Evolutionary conservation across 2,888 invertebrate species (phyloP), one percentile per base, ranked within the genome.

Genomic region (Theodoxus fluviatilis): DNA sequence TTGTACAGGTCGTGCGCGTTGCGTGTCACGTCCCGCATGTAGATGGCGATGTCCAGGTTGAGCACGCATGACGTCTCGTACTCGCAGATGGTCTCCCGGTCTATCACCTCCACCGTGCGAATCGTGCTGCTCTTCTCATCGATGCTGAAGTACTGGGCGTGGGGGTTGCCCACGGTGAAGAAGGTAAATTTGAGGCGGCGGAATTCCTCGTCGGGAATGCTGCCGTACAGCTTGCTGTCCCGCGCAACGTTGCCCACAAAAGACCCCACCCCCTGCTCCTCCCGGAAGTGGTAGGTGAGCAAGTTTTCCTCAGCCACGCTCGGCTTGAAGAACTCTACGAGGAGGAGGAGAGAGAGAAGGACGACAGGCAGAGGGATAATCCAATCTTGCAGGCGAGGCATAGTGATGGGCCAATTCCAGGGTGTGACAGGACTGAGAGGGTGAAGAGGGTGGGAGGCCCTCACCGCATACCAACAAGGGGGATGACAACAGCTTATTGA

Each of bases 201-300:
- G 49, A 79, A 79, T 49, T 76, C 77, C 12, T 76, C 76, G 4
- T 71, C 74, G 0, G 78, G 73, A 7, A 81, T 73, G 59, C 76
- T 78, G 12, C 74, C 75, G 47, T 78, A 74, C 49, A 81, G 63
- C 40, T 74, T 70, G 72, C 79, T 80, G 67, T 79, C 79, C n/a
- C 75, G 61, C 6, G 79, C 80, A 12, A 82, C 77, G 72, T 82
- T 81, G 61, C 82, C 82, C 18, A 76, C 74, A 49, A 69, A 71
- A 15, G 71, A 70, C 4, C 73, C 74, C 2, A 35, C 47, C 35
- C 57, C 49, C 64, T 76, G 74, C 33, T 76, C 73, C 52, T 76
- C 76, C 7, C 49, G 47, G 31, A 75, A 69, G 25, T 59, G 59
- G 47, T 75, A 76, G 12, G 68, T 70, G 22, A 72, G 57, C 1